Conservation (phyloP, 2,797 vertebrate species). For the Pangasius mekongensis region DNA sequence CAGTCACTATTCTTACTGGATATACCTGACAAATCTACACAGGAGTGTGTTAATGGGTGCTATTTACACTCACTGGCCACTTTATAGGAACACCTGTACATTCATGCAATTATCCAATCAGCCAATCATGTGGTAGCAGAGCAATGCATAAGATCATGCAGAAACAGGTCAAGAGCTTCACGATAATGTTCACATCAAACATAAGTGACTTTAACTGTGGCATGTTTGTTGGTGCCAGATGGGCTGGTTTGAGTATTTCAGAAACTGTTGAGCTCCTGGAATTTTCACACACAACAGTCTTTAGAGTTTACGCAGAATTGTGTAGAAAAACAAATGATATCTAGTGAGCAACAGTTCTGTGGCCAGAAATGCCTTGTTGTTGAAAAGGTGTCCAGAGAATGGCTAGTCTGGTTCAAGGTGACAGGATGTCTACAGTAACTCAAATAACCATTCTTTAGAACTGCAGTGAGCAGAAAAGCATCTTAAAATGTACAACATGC, state of each 20-base stretch:
- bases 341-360: background rate
- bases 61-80: background rate
- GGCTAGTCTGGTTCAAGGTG: background rate
- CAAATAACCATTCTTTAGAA: background rate
- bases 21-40: conserved; percentile 21
- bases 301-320: background rate
- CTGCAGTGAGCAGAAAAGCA: background rate
- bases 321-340: background rate
- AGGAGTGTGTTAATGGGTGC: background rate
- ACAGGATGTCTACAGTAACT: background rate
- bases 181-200: background rate
- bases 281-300: background rate
- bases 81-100: background rate
- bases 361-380: background rate
- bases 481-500: background rate
- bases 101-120: background rate
- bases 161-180: background rate
- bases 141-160: background rate
- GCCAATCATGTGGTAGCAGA: background rate
- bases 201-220: background rate
- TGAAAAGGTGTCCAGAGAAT: background rate
- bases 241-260: background rate
- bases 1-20: background rate
- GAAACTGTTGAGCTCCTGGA: background rate
- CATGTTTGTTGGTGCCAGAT: background rate